A percentile compares a stretch with the other conserved stretches of the same genome.
These are phyloP conservation scores for Papilio xuthus DNA, from an alignment of 1,140 invertebrate species.

Conservation along the genomic window DNA sequence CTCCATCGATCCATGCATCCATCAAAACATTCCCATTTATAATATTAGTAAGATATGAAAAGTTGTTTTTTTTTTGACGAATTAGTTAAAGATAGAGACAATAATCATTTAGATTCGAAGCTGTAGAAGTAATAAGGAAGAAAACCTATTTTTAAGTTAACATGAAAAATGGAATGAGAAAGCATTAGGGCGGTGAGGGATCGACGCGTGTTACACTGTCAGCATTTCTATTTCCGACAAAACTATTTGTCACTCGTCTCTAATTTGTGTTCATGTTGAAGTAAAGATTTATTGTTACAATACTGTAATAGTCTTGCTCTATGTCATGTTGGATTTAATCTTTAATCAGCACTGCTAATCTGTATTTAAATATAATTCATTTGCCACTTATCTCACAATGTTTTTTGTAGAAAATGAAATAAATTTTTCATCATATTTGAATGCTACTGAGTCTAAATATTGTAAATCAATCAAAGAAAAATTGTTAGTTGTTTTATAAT, in stretches of 20 bases:
- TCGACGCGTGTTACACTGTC: constrained; percentile 75
- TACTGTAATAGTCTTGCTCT: constrained; percentile 40
- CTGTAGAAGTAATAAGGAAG: constrained; percentile 45
- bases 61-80: not conserved
- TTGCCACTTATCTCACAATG: too few species aligned
- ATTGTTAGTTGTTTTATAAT: not conserved
- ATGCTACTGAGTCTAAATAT: not conserved
- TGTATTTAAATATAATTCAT: not conserved
- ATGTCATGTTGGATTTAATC: constrained; percentile 43
- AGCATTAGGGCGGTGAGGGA: constrained; percentile 69
- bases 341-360: not conserved
- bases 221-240: constrained; percentile 70
- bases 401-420: too few species aligned
- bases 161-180: constrained; percentile 78
- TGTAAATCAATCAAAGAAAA: not conserved
- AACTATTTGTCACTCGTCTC: constrained; percentile 77
- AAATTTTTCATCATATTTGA: too few species aligned
- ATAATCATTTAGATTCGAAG: constrained; percentile 22
- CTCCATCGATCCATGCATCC: too few species aligned
- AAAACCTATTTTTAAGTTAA: constrained; percentile 70
- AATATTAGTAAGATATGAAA: too few species aligned
- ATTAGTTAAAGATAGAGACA: constrained; percentile 30
- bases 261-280: constrained; percentile 75
- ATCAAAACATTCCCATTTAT: too few species aligned
- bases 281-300: constrained; percentile 72